Base-by-base conservation (phyloP, 2,797 vertebrate species). In the Sebastes iracundus region DNA sequence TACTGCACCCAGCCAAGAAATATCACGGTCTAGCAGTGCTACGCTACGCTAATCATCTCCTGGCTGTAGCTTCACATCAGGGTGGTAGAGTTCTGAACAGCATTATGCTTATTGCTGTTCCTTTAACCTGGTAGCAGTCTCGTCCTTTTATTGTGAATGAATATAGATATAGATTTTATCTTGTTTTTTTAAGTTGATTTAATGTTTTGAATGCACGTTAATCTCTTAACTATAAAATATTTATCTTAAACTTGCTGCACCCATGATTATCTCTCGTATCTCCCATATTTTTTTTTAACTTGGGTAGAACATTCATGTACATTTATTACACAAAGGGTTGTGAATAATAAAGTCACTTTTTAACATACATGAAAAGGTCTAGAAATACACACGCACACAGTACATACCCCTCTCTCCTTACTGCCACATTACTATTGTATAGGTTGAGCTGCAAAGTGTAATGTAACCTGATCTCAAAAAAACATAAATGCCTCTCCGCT, bases 401-500 rank as follows among this genome's bases (percentile, higher is more conserved):
- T 16, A 2, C 32, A 7, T 35, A 3, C 28, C 5, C 5, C 35
- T 11, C 25, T 23, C 53, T 76, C 38, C 22, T 52, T 49, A 70
- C 16, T 71, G 13, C 62, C 46, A 27, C 53, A 42, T 74, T 67
- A 30, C 14, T 71, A 33, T 68, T 69, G 38, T 42, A 5, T 62
- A 62, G 22, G 69, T 72, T 74, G 56, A 83, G 46, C 75, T 27
- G 46, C 20, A 75, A 60, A 49, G 30, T 66, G n/a, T 33, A 82
- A 80, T 66, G 27, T 72, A 64, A 77, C 65, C 46, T 2, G 60
- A 76, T 83, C 38, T 81, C 4, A 52, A 53, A 63, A 53, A 64
- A 38, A 6, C 23, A 60, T 22, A n/a, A 72, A 72, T 6, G 12
- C 14, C n/a, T 2, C 35, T 14, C 35, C 12, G 35, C 38, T 30